Conservation (phyloP, 2,797 vertebrate species). For the Euphonia xanthogaster region DNA sequence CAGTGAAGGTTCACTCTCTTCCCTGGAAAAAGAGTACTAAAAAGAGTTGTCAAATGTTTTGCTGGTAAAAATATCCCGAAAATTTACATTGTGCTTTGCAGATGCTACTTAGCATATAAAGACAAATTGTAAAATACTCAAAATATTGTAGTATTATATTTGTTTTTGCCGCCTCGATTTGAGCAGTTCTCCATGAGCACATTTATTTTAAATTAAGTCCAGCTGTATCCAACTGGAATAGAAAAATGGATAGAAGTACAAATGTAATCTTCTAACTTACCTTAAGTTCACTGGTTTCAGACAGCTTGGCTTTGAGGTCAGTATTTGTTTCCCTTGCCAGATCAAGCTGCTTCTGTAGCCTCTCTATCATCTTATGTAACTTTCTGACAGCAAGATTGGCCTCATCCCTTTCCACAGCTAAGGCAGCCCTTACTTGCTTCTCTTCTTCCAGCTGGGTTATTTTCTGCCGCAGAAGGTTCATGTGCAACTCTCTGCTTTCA, state of each 20-base stretch:
- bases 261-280: conserved; percentile 68
- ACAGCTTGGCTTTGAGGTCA: conserved; percentile 86
- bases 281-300: conserved; percentile 88
- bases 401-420: conserved; percentile 81
- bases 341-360: conserved; percentile 85
- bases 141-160: background rate
- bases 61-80: background rate
- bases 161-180: background rate
- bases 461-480: conserved; percentile 87
- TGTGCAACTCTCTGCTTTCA: conserved; percentile 86
- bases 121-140: background rate
- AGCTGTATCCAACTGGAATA: background rate
- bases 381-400: conserved; percentile 75
- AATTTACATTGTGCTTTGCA: background rate
- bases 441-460: conserved; percentile 87
- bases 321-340: conserved; percentile 74
- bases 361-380: conserved; percentile 84
- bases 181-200: background rate
- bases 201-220: background rate
- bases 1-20: background rate
- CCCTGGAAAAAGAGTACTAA: background rate
- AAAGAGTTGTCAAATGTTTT: background rate
- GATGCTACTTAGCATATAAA: background rate
- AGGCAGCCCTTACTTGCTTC: conserved; percentile 73
- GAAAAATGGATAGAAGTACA: background rate